Conservation (phyloP, 2,797 vertebrate species). For the Rhinoraja longicauda region DNA sequence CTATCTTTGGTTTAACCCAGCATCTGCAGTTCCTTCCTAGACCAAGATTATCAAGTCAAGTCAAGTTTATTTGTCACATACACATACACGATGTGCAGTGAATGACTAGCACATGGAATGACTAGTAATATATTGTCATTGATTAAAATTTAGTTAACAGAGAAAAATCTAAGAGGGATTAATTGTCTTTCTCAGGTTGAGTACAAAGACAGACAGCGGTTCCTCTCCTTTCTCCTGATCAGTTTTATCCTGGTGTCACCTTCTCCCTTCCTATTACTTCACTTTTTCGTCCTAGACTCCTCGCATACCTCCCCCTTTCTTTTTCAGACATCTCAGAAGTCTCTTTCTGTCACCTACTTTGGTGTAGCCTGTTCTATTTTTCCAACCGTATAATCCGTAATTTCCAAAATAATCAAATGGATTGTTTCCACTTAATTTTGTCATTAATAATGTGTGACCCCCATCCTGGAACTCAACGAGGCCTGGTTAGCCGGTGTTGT, state of each 20-base stretch:
- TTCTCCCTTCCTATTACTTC: neutral
- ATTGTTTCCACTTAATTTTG: neutral
- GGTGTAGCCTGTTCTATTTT: too few relatives aligned
- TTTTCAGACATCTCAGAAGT: neutral
- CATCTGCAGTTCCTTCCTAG: too few relatives aligned
- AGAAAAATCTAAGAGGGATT: too few relatives aligned
- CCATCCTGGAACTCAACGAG: neutral
- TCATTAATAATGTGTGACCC: neutral
- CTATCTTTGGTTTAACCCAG: too few relatives aligned
- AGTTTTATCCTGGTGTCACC: neutral
- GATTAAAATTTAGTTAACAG: too few relatives aligned
- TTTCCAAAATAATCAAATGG: neutral
- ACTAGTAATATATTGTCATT: too few relatives aligned
- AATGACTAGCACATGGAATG: too few relatives aligned
- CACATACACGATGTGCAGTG: too few relatives aligned
- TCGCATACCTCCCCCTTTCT: neutral
- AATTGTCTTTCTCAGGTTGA: too few relatives aligned
- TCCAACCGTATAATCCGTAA: neutral
- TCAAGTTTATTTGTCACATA: too few relatives aligned
- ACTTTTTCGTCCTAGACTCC: neutral
- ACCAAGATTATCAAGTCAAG: too few relatives aligned
- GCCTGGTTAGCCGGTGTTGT: conserved; percentile 16
- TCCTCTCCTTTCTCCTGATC: neutral
- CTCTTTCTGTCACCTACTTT: neutral
- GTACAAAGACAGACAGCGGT: too few relatives aligned